These are phyloP conservation scores for Achroia grisella DNA, from an alignment of 1,140 invertebrate genomes.

Conservation along the genomic window DNA sequence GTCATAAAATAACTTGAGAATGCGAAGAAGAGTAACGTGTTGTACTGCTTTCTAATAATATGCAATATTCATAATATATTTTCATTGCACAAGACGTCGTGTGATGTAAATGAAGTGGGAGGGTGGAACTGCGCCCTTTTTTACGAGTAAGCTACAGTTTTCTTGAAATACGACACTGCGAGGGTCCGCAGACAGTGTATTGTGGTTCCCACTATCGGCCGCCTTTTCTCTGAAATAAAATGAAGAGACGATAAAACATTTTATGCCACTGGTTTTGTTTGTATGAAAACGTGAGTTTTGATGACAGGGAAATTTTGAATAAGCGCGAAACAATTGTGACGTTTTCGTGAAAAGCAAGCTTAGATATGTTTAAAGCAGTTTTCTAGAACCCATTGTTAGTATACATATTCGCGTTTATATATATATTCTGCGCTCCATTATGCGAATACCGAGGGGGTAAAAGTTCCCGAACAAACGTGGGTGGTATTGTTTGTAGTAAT, in stretches of 20 bases:
- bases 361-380: conserved; percentile 25
- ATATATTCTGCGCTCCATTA: conserved; percentile 6
- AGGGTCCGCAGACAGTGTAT: conserved; percentile 11
- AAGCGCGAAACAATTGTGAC: conserved; percentile 33
- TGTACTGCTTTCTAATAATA: neutral
- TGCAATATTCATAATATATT: conserved; percentile 12
- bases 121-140: conserved; percentile 40
- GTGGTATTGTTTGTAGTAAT: conserved; percentile 1
- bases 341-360: conserved; percentile 17
- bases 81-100: conserved; percentile 18
- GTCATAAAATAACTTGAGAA: too few relatives aligned
- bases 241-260: conserved; percentile 48
- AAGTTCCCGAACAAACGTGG: neutral
- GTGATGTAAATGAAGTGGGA: conserved; percentile 37
- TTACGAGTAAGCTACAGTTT: conserved; percentile 42
- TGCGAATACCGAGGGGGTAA: neutral
- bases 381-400: conserved; percentile 23
- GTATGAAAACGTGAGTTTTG: conserved; percentile 38
- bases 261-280: conserved; percentile 57
- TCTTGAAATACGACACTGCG: conserved; percentile 47
- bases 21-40: too few relatives aligned
- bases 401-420: conserved; percentile 24
- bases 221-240: conserved; percentile 22
- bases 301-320: conserved; percentile 36
- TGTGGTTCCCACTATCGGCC: conserved; percentile 14